Base-by-base conservation (phyloP, 2,888 invertebrate genomes). In the Phorcus lineatus region DNA sequence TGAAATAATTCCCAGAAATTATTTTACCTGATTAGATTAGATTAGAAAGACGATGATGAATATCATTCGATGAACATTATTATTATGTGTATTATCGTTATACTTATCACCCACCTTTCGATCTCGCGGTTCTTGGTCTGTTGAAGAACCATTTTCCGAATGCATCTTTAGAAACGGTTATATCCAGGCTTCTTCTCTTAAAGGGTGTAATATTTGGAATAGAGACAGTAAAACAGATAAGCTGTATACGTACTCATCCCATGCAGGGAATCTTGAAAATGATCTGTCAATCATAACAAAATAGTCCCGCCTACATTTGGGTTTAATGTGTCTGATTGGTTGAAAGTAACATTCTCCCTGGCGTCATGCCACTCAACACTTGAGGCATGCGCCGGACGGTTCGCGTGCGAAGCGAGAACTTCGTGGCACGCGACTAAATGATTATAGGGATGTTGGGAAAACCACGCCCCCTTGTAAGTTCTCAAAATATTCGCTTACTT, bases 1-100 rank as follows among this genome's bases (percentile, higher is more conserved):
- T 97, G 85, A 62, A 28, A 62, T 13, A 62, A 11, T 28, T 16
- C 0, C 24, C 16, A 57, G 4, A 16, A 54, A 16, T n/a, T n/a
- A n/a, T 2, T 57, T 3, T n/a, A 19, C 19, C 0, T 22, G n/a
- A n/a, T n/a, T n/a, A n/a, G n/a, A n/a, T n/a, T n/a, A n/a, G n/a
- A n/a, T 13, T n/a, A 57, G n/a, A 19, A n/a, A 28, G 17, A 62
- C 17, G n/a, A n/a, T 4, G 4, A 28, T 57, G 7, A 16, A 0
- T 16, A 4, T 24, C 24, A 24, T 62, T 4, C 17, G 28, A 9
- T 24, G 28, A 4, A 22, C 62, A 62, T 13, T 24, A 11, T 11
- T 28, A 24, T 62, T 24, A 62, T 9, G 28, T 16, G 4, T 13
- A 62, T 28, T 4, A 28, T 22, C 2, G 22, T 9, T 24, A 7